Base-by-base conservation (phyloP, 2,797 vertebrate genomes). In the Sternotherus odoratus region DNA sequence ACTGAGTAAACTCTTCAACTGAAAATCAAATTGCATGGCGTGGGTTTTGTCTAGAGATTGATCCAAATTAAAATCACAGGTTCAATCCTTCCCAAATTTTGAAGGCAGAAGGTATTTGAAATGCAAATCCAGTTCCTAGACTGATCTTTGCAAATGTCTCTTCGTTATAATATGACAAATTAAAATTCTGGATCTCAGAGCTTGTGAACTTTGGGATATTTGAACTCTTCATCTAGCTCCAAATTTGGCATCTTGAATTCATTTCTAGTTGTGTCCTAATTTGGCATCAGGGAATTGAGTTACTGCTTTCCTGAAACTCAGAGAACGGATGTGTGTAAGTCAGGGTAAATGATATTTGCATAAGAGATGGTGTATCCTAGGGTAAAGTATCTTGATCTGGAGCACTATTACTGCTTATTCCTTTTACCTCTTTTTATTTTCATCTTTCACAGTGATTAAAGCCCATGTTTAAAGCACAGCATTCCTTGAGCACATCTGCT, bases 1-100 rank as follows among this genome's bases (percentile, higher is more conserved):
- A 43, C 19, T 1, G 10, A 82, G 2, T 2, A 28, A 83, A 91
- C 83, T 56, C 74, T 12, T 77, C 8, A 50, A 17, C 1, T 21
- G 79, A 72, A 92, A 69, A 53, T 12, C 0, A 16, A 24, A 79
- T 85, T 1, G 78, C 1, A 11, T 56, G 1, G 4, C 2, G 72
- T 85, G 30, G 74, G 5, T 8, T 91, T 17, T 17, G 79, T n/a
- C 54, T 79, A 12, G 28, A 50, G 90, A 90, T 77, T 77, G 50
- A 1, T 0, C 0, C 15, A 72, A 36, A 54, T 77, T 3, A 49
- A 83, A 90, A 83, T 74, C 2, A n/a, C 24, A 51, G 72, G 12
- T 3, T 86, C 89, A 13, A 46, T 28, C 54, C 51, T 74, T 75
- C 48, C 88, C 60, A 91, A 11, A 82, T 90, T 51, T 86, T 3